Base-by-base conservation (phyloP, 2,797 vertebrate species). In the Darevskia mixta region DNA sequence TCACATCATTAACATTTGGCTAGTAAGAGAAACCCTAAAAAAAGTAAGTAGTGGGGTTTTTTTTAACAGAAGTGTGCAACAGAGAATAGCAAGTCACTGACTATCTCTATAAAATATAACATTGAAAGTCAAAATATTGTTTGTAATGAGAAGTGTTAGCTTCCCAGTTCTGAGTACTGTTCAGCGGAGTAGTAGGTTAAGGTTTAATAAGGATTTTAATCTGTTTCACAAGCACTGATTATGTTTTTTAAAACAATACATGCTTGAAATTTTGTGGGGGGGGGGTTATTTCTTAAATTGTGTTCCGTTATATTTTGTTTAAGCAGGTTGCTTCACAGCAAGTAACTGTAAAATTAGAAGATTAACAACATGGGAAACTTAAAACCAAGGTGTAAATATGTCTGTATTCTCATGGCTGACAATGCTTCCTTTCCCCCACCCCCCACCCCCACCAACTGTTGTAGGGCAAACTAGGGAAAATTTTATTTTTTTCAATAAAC, bases 401-500 rank as follows among this genome's bases (percentile, higher is more conserved):
- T 96, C 93, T 95, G 94, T 96, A 96, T 95, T 95, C 96, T 94
- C 93, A 95, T 91, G 93, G 93, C 93, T 91, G 94, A 96, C 91
- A 95, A 95, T 92, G 94, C 95, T 96, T 96, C 95, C 94, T 95
- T 98, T 94, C 96, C 94, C 58, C 58, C 96, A 94, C 45, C 11
- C 45, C 49, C 49, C 49, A 55, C 49, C 49, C 49, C 49, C 49
- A 55, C 49, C 13, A 55, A 95, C 93, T 95, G 95, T 96, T 96
- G 97, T 97, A 97, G 97, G 98, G 91, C 97, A 96, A 97, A 97
- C 95, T 97, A 98, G 98, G 98, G 97, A 98, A 97, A 98, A 98
- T 97, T 99, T 99, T 99, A 99, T 99, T 99, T 99, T 99, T 99
- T 99, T 98, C 97, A 99, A 99, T 99, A 99, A 99, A 99, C 97